Percentiles rank a stretch among this genome's conserved stretches.
These are phyloP conservation scores for Trichomycterus rosablanca DNA, from an alignment of 2,113 vertebrate species.

Conservation along the genomic window DNA sequence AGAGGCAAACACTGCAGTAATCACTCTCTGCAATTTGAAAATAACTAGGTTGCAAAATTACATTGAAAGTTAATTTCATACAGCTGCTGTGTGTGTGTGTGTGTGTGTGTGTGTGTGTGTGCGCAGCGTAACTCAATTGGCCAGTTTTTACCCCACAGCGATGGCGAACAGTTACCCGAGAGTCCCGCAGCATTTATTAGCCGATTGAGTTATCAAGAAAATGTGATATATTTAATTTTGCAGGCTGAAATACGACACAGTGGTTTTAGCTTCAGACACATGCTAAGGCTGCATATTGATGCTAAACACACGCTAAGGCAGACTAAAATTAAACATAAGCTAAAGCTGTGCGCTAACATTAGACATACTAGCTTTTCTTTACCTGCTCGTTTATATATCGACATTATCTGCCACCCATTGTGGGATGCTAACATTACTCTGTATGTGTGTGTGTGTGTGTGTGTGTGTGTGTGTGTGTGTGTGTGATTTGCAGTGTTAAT, in stretches of 20 bases:
- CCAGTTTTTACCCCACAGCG: constrained; percentile 51
- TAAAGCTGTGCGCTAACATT: too few species aligned
- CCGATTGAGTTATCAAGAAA: constrained; percentile 63
- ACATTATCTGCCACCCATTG: too few species aligned
- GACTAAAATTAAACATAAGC: background rate
- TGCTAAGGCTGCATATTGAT: background rate
- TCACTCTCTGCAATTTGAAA: constrained; percentile 69
- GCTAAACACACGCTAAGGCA: too few species aligned
- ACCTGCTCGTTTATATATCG: too few species aligned
- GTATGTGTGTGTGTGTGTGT: constrained; percentile 3
- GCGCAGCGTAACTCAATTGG: constrained; percentile 60
- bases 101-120: constrained; percentile 16
- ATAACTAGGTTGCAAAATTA: constrained; percentile 69
- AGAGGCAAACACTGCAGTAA: constrained; percentile 64
- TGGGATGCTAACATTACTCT: too few species aligned
- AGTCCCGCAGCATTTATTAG: constrained; percentile 66
- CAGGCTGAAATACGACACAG: constrained; percentile 58
- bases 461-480: constrained; percentile 32
- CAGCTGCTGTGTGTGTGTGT: constrained; percentile 47
- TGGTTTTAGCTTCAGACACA: constrained; percentile 61
- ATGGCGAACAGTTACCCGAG: constrained; percentile 65
- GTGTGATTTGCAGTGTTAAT: constrained; percentile 32
- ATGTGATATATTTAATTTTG: constrained; percentile 62
- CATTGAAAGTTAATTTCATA: constrained; percentile 65
- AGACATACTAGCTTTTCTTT: too few species aligned